These are phyloP conservation scores for Oncorhynchus nerka DNA, from an alignment of 2,113 vertebrate species.

Conservation along the genomic window DNA sequence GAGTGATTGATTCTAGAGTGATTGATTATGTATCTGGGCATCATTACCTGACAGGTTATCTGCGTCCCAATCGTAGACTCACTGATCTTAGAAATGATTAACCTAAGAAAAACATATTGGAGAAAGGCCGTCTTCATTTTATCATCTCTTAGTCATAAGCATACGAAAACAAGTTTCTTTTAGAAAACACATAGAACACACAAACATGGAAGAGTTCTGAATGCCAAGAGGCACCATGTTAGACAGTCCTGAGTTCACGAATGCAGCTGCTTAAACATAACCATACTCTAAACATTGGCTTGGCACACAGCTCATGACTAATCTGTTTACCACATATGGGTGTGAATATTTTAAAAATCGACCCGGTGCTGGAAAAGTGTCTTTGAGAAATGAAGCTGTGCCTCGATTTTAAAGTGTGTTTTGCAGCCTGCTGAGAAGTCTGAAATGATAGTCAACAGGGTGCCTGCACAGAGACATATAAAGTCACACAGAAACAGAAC, in stretches of 20 bases:
- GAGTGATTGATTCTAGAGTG: too few species aligned
- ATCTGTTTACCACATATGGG: slow-evolving; percentile 49
- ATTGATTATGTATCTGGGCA: too few species aligned
- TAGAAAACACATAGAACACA: slow-evolving; percentile 3
- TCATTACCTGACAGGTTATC: too few species aligned
- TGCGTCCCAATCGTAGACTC: too few species aligned
- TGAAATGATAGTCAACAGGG: slow-evolving; percentile 40
- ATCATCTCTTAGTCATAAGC: background rate
- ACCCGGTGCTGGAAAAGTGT: slow-evolving; percentile 36
- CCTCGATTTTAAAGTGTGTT: slow-evolving; percentile 32
- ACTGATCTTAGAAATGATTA: too few species aligned
- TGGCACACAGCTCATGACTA: slow-evolving; percentile 15
- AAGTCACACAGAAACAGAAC: slow-evolving; percentile 5
- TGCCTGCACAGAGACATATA: slow-evolving; percentile 8
- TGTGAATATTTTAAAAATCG: slow-evolving; percentile 53
- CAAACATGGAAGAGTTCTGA: slow-evolving; percentile 2
- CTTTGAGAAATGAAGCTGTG: slow-evolving; percentile 34
- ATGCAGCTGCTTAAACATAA: slow-evolving; percentile 46
- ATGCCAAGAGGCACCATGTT: slow-evolving; percentile 34
- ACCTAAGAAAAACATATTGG: too few species aligned
- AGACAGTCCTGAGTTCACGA: slow-evolving; percentile 24
- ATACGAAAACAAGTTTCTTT: slow-evolving; percentile 28
- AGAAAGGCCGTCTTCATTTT: background rate
- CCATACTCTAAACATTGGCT: slow-evolving; percentile 54
- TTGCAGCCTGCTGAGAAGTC: slow-evolving; percentile 44